Conservation (phyloP, 2,797 vertebrate species). For the Stomatorhinus walkeri region DNA sequence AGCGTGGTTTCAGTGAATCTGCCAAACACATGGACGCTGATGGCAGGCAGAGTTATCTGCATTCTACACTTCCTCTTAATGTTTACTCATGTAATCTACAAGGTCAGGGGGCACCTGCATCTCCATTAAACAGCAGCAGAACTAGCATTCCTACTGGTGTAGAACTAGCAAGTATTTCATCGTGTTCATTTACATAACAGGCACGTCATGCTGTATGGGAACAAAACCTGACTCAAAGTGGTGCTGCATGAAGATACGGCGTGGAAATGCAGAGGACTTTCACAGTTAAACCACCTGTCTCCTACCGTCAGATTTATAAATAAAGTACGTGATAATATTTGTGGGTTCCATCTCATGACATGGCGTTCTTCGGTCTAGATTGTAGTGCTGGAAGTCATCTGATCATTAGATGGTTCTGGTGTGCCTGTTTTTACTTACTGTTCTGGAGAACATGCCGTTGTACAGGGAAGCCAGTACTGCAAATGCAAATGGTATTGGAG, state of each 20-base stretch:
- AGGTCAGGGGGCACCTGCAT: not conserved
- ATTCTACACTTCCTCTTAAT: not conserved
- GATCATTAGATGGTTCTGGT: not conserved
- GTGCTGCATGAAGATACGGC: not conserved
- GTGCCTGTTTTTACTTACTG: not conserved
- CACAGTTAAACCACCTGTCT: not conserved
- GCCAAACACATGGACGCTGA: not conserved
- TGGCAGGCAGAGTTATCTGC: not conserved
- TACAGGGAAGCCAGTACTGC: not conserved
- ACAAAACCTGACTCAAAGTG: not conserved
- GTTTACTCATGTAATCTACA: not conserved
- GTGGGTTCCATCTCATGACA: not conserved
- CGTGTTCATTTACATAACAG: not conserved
- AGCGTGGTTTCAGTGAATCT: not conserved
- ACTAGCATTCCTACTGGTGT: not conserved
- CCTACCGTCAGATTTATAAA: not conserved
- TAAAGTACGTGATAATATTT: not conserved
- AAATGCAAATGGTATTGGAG: not conserved
- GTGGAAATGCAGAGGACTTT: not conserved
- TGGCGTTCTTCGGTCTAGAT: not conserved
- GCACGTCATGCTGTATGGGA: not conserved
- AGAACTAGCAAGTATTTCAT: not conserved
- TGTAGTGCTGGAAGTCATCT: not conserved
- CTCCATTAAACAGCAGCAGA: not conserved
- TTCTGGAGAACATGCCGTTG: not conserved